Evolutionary conservation across 2,797 vertebrate genomes (phyloP).

Genomic region (Salmo trutta): DNA sequence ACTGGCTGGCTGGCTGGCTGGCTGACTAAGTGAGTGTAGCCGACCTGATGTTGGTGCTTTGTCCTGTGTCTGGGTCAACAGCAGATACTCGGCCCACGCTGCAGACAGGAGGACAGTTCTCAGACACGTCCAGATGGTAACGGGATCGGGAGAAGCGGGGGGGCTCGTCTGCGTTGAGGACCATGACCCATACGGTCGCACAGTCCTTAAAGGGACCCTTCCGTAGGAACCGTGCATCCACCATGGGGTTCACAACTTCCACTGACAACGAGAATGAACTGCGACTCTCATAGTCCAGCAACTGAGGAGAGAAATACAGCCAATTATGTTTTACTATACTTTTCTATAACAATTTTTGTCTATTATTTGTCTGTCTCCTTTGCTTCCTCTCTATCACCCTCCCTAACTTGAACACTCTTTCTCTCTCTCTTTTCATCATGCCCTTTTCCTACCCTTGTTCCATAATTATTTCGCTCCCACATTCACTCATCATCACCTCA

Average conservation of each 20-base stretch:
- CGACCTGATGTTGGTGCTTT: constrained; percentile 83
- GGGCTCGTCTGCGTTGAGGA: constrained; percentile 87
- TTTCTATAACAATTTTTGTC: background rate
- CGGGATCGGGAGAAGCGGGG: constrained; percentile 80
- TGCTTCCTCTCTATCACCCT: constrained; percentile 39
- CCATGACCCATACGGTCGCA: constrained; percentile 80
- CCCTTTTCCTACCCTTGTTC: constrained; percentile 20
- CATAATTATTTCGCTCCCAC: background rate
- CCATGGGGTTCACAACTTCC: constrained; percentile 83
- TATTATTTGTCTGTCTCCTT: background rate
- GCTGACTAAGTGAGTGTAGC: background rate
- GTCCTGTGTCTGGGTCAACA: constrained; percentile 82
- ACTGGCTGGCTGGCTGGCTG: too few relatives aligned
- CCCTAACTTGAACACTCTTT: background rate
- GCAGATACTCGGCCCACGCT: constrained; percentile 81
- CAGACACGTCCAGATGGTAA: constrained; percentile 82
- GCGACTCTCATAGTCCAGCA: constrained; percentile 84
- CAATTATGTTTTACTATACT: constrained; percentile 45
- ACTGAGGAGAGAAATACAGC: constrained; percentile 53
- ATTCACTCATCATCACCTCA: background rate
- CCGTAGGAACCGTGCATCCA: constrained; percentile 83
- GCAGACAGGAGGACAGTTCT: constrained; percentile 82
- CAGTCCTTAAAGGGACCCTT: constrained; percentile 89
- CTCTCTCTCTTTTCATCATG: constrained; percentile 14
- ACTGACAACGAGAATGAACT: constrained; percentile 84